These are phyloP conservation scores for Lycopodina hypogea DNA, from an alignment of 37 sponge, comb jelly and placozoan genomes.

Conservation along the genomic window DNA sequence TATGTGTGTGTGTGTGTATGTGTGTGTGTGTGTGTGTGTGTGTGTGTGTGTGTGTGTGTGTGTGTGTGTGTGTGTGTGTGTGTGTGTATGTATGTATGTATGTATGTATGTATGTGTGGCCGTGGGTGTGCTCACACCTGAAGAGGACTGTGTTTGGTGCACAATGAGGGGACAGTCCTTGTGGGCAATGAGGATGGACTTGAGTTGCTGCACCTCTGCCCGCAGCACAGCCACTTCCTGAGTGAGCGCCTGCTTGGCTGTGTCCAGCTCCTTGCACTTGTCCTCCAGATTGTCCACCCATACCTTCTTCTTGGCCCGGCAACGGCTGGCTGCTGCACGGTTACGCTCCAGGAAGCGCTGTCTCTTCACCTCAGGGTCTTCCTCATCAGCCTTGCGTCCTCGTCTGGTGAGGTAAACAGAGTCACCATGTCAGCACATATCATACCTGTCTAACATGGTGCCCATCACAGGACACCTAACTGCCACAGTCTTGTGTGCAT, in stretches of 20 bases:
- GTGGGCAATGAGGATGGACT: constrained; percentile 85
- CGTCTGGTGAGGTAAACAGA: constrained; percentile 18
- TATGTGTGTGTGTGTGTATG: not conserved
- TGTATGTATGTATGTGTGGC: not conserved
- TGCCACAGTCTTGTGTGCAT: not conserved
- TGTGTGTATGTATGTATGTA: constrained; percentile 5
- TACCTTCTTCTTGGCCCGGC: constrained; percentile 83
- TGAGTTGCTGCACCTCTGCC: constrained; percentile 85
- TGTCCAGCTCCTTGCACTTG: constrained; percentile 67
- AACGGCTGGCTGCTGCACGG: constrained; percentile 86
- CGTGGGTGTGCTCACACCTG: no score
- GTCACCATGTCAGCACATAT: not conserved
- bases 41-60: constrained; percentile 17
- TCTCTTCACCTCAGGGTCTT: constrained; percentile 82
- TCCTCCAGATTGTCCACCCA: constrained; percentile 83
- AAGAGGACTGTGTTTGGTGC: constrained; percentile 8
- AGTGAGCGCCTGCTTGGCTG: constrained; percentile 47
- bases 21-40: constrained; percentile 8
- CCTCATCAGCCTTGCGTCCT: constrained; percentile 73
- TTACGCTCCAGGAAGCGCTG: constrained; percentile 83
- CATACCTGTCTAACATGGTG: not conserved
- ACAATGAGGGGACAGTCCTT: constrained; percentile 87
- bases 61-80: constrained; percentile 12
- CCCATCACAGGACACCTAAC: not conserved
- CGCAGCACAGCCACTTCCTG: constrained; percentile 71